Percentiles rank a stretch among this genome's conserved stretches.
Evolutionary conservation across 2,888 invertebrate species (phyloP).

Genomic region (Listrodromus nycthemerus): DNA sequence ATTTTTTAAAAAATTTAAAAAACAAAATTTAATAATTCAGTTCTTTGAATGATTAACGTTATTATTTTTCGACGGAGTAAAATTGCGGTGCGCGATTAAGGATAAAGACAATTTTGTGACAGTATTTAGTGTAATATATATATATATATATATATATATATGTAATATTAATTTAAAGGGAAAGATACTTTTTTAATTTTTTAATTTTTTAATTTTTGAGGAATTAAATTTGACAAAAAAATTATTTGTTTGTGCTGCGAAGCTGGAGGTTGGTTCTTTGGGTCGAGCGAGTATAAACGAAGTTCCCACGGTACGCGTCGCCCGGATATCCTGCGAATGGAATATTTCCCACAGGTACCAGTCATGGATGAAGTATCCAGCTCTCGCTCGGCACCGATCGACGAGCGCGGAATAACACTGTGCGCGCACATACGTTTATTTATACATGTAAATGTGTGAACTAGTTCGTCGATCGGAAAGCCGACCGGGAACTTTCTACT

Average conservation of each 20-base stretch:
- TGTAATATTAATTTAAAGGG: neutral
- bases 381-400: neutral
- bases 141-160: too few species aligned
- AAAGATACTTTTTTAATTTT: neutral
- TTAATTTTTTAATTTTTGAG: neutral
- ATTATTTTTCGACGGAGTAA: neutral
- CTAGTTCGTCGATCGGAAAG: constrained; percentile 48
- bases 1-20: too few species aligned
- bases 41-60: too few species aligned
- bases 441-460: constrained; percentile 42
- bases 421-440: constrained; percentile 2
- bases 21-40: too few species aligned
- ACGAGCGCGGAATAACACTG: neutral
- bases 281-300: constrained; percentile 24
- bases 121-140: neutral
- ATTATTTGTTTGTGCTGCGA: neutral
- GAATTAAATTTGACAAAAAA: neutral
- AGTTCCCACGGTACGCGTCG: constrained; percentile 42
- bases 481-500: constrained; percentile 61
- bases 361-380: constrained; percentile 4
- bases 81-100: neutral
- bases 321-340: constrained; percentile 59
- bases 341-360: constrained; percentile 65
- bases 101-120: neutral
- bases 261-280: constrained; percentile 19